These are phyloP conservation scores for Protosalanx chinensis DNA, from an alignment of 2,797 vertebrate genomes.

Conservation along the genomic window DNA sequence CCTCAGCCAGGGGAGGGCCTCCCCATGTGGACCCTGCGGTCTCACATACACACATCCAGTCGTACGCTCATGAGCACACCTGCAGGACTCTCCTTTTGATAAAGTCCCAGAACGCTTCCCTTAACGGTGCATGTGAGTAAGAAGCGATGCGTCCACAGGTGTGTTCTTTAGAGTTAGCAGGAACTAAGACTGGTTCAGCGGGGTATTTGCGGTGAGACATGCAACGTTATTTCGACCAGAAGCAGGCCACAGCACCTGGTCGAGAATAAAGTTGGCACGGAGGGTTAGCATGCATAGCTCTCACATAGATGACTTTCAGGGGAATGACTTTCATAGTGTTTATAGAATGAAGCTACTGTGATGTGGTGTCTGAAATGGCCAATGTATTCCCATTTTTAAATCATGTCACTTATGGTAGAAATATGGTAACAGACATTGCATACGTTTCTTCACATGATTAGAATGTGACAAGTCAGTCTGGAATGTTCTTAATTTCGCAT, in stretches of 20 bases:
- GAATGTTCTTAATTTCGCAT: too few species aligned
- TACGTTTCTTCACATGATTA: too few species aligned
- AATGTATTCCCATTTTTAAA: too few species aligned
- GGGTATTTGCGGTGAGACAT: constrained; percentile 21
- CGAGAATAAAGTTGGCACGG: too few species aligned
- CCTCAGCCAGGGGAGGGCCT: background rate
- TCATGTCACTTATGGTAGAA: too few species aligned
- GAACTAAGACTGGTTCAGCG: constrained; percentile 22
- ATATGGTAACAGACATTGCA: too few species aligned
- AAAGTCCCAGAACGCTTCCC: constrained; percentile 7
- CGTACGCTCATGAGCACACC: constrained; percentile 43
- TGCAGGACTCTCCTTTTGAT: constrained; percentile 43
- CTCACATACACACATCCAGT: constrained; percentile 32
- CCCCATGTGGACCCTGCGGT: constrained; percentile 7
- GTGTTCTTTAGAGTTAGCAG: constrained; percentile 15
- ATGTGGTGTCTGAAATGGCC: too few species aligned
- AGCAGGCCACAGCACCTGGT: background rate
- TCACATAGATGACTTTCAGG: too few species aligned
- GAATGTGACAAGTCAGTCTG: too few species aligned
- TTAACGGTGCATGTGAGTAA: background rate
- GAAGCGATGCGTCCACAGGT: background rate
- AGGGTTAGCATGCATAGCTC: too few species aligned
- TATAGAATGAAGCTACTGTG: too few species aligned
- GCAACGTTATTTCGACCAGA: background rate
- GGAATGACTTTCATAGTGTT: too few species aligned